Percentiles rank a stretch among this genome's conserved stretches.
Conservation (phyloP, 2,888 invertebrate genomes). For the Microctonus brassicae region DNA sequence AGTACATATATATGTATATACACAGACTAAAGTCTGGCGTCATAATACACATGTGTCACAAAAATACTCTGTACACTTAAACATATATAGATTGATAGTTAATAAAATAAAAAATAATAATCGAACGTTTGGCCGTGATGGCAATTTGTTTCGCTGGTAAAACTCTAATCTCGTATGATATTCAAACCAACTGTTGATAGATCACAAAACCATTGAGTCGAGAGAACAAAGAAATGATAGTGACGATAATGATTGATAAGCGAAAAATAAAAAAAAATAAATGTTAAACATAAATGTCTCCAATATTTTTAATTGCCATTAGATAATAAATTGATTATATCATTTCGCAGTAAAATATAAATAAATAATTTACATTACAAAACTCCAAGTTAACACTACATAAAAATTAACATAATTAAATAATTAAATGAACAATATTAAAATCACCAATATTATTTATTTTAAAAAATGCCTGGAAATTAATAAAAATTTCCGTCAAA, state of each 20-base stretch:
- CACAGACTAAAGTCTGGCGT: not conserved
- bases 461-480: too few relatives aligned
- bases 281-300: not conserved
- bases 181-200: not conserved
- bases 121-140: slow-evolving; percentile 12
- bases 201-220: slow-evolving; percentile 5
- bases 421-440: too few relatives aligned
- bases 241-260: slow-evolving; percentile 31
- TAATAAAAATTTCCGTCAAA: too few relatives aligned
- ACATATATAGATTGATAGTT: not conserved
- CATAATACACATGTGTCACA: too few relatives aligned
- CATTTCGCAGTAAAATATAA: not conserved
- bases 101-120: slow-evolving; percentile 33
- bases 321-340: not conserved
- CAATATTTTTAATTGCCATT: not conserved
- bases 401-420: too few relatives aligned
- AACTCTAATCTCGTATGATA: slow-evolving; percentile 13
- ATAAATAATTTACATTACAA: too few relatives aligned
- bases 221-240: not conserved
- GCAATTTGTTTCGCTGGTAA: slow-evolving; percentile 27
- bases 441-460: too few relatives aligned
- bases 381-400: too few relatives aligned
- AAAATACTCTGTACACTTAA: too few relatives aligned
- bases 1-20: not conserved
- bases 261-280: slow-evolving; percentile 35